Evolutionary conservation across 2,888 invertebrate genomes (phyloP).

Genomic region (Xylocampa areola): DNA sequence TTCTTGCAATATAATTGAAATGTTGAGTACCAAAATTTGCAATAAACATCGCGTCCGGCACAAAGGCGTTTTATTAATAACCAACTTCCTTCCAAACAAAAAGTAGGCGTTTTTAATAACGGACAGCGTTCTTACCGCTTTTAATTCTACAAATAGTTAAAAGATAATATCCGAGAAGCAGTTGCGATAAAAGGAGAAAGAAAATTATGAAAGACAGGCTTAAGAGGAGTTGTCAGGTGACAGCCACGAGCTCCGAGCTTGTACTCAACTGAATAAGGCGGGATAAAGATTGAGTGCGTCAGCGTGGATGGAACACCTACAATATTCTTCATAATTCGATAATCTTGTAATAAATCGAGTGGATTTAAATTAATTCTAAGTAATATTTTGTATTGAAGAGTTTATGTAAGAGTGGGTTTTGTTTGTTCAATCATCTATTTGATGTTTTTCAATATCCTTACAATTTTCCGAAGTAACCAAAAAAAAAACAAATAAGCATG

Average conservation of each 20-base stretch:
- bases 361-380: no score
- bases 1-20: neutral
- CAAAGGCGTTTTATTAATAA: slow-evolving; percentile 7
- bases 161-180: slow-evolving; percentile 71
- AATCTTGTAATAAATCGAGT: no score
- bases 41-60: neutral
- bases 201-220: slow-evolving; percentile 76
- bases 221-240: slow-evolving; percentile 78
- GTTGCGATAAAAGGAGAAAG: slow-evolving; percentile 67
- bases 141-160: slow-evolving; percentile 73
- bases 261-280: slow-evolving; percentile 58
- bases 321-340: neutral
- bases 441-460: no score
- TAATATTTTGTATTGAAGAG: no score
- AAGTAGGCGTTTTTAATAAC: slow-evolving; percentile 33
- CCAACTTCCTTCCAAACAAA: slow-evolving; percentile 19
- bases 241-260: slow-evolving; percentile 62
- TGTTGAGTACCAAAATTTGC: neutral
- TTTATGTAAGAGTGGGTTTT: no score
- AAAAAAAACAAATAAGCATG: no score
- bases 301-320: neutral
- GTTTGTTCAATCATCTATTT: no score
- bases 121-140: slow-evolving; percentile 42
- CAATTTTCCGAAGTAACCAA: no score
- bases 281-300: slow-evolving; percentile 22